Percentiles rank a stretch among this genome's conserved stretches.
Evolutionary conservation across 2,113 vertebrate genomes (phyloP).

Genomic region (Emydocephalus ijimae): DNA sequence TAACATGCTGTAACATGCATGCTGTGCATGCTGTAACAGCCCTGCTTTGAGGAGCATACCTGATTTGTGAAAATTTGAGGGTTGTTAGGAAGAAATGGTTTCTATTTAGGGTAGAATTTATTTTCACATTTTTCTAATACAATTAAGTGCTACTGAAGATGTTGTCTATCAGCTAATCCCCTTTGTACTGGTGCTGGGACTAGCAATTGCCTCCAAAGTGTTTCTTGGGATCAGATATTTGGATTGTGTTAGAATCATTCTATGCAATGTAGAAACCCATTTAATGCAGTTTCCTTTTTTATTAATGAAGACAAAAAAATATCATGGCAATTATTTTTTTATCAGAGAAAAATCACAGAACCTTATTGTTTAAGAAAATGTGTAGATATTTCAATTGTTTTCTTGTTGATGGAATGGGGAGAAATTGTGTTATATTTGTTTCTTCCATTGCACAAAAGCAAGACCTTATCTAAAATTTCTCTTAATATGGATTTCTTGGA

Average conservation of each 20-base stretch:
- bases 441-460: slow-evolving; percentile 67
- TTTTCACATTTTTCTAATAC: neutral
- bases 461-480: slow-evolving; percentile 63
- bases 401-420: slow-evolving; percentile 48
- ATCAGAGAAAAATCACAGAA: slow-evolving; percentile 55
- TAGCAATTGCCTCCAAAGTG: slow-evolving; percentile 67
- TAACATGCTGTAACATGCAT: too few relatives aligned
- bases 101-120: neutral
- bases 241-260: slow-evolving; percentile 84
- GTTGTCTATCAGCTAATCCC: neutral
- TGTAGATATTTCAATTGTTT: slow-evolving; percentile 62
- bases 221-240: slow-evolving; percentile 73
- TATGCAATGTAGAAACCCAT: slow-evolving; percentile 90
- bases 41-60: neutral
- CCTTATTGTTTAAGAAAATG: slow-evolving; percentile 65
- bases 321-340: slow-evolving; percentile 65
- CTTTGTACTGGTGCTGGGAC: slow-evolving; percentile 42
- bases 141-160: slow-evolving; percentile 3
- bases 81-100: slow-evolving; percentile 9
- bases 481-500: slow-evolving; percentile 54
- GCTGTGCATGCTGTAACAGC: neutral
- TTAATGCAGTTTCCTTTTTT: slow-evolving; percentile 73
- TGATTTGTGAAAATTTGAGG: neutral
- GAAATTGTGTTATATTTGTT: slow-evolving; percentile 62
- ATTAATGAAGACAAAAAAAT: slow-evolving; percentile 63